Evolutionary conservation across 2,113 vertebrate genomes (phyloP).

Genomic region (Emydura subglobosa): DNA sequence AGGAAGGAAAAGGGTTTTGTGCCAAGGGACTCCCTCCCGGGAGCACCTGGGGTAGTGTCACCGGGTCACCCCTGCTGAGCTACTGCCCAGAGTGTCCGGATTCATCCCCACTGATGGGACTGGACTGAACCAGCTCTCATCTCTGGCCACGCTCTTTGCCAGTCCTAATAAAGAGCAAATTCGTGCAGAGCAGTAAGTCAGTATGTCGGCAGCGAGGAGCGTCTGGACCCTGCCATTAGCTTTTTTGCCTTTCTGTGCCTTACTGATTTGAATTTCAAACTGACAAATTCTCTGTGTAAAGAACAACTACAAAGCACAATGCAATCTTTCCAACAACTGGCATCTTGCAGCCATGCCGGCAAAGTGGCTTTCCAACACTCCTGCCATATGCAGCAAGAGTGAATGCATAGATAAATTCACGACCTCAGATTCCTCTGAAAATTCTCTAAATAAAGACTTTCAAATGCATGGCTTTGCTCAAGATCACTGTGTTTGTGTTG

Average conservation of each 20-base stretch:
- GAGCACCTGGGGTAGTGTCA: background rate
- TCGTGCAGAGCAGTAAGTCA: background rate
- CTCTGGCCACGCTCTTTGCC: background rate
- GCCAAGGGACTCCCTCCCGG: background rate
- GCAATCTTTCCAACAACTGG: background rate
- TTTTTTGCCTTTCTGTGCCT: rapidly evolving
- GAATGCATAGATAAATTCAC: conserved; percentile 44
- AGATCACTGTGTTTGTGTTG: conserved; percentile 72
- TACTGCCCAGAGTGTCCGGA: background rate
- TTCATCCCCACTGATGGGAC: background rate
- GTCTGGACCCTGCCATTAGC: background rate
- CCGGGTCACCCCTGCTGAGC: background rate
- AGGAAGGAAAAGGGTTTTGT: background rate
- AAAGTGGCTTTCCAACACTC: conserved; percentile 19
- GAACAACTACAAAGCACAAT: background rate
- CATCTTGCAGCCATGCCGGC: conserved; percentile 16
- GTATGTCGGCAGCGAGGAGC: rapidly evolving
- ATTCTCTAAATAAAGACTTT: conserved; percentile 61
- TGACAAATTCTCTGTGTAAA: background rate
- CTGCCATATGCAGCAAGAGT: conserved; percentile 16
- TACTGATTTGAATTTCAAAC: background rate
- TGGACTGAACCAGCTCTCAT: background rate
- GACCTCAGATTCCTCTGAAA: conserved; percentile 37
- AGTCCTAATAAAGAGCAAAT: rapidly evolving
- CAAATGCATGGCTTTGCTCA: conserved; percentile 68